phyloP scores from a whole-genome alignment of 2,113 vertebrate species.

The Cheirogaleus medius region DNA sequence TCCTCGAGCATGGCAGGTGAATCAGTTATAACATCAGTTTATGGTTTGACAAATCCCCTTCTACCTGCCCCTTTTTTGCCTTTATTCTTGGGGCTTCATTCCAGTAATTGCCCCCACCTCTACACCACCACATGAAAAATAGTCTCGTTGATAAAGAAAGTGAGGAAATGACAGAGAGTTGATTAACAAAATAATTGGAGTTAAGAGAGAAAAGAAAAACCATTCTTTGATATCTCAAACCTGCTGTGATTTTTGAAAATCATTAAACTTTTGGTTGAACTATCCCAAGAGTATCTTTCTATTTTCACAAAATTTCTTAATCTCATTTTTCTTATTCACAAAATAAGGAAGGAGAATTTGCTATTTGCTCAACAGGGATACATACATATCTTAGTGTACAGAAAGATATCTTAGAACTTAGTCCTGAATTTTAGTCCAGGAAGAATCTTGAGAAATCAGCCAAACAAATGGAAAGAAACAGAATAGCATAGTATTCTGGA shows the following conservation, averaged over 20 bases:
- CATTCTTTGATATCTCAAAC: not conserved
- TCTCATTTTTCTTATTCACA: not conserved
- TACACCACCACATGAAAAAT: not conserved
- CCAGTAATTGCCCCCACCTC: not conserved
- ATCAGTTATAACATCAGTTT: not conserved
- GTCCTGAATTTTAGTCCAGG: not conserved
- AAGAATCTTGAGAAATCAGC: not conserved
- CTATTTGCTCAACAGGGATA: not conserved
- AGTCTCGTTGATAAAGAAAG: not conserved
- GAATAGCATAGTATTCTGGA: not conserved
- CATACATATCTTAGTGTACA: not conserved
- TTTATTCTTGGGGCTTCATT: not conserved
- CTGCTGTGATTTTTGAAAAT: not conserved
- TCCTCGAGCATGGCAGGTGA: not conserved
- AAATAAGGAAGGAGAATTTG: not conserved
- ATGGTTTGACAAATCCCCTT: not conserved
- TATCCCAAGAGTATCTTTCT: not conserved
- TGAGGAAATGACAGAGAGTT: not conserved
- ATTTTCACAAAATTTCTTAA: not conserved
- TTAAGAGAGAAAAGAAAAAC: not conserved
- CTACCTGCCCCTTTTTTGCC: not conserved
- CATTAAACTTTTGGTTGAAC: not conserved
- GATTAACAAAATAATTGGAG: not conserved
- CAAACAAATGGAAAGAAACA: not conserved
- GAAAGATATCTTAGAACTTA: not conserved